A percentile compares a stretch with the other conserved stretches of the same genome.
These are phyloP conservation scores for Elachura formosa DNA, from an alignment of 2,113 vertebrate genomes.

Conservation along the genomic window DNA sequence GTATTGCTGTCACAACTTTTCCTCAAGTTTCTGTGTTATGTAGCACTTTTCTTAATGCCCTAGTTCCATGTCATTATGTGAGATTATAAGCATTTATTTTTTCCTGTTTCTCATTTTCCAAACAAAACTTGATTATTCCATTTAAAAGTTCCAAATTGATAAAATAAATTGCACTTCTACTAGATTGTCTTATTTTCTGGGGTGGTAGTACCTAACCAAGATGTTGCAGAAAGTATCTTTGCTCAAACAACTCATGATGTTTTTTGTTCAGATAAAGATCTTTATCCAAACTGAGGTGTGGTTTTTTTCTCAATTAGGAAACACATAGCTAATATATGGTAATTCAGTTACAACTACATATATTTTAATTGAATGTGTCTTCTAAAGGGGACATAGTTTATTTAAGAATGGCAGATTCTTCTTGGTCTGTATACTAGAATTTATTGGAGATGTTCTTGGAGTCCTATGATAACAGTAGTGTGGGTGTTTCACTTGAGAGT, in stretches of 20 bases:
- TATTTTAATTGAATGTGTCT: background rate
- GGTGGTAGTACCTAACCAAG: background rate
- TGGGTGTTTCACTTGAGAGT: background rate
- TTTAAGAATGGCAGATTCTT: background rate
- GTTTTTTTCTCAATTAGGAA: background rate
- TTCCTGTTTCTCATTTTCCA: background rate
- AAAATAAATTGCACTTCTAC: background rate
- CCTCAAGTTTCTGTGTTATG: background rate
- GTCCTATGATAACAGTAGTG: background rate
- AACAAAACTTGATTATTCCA: background rate
- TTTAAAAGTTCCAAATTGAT: background rate
- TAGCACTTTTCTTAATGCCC: background rate
- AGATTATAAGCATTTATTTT: background rate
- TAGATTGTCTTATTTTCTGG: background rate
- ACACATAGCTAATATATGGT: background rate
- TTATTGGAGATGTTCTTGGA: background rate
- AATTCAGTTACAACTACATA: background rate
- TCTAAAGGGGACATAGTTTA: background rate
- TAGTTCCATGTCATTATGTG: background rate
- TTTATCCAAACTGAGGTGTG: background rate
- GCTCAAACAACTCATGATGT: background rate
- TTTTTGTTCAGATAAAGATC: background rate
- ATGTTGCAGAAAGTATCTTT: background rate
- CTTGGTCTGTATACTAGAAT: background rate
- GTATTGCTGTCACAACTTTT: background rate